Base-by-base conservation (phyloP, 1,140 invertebrate genomes). In the Hyphantria cunea region DNA sequence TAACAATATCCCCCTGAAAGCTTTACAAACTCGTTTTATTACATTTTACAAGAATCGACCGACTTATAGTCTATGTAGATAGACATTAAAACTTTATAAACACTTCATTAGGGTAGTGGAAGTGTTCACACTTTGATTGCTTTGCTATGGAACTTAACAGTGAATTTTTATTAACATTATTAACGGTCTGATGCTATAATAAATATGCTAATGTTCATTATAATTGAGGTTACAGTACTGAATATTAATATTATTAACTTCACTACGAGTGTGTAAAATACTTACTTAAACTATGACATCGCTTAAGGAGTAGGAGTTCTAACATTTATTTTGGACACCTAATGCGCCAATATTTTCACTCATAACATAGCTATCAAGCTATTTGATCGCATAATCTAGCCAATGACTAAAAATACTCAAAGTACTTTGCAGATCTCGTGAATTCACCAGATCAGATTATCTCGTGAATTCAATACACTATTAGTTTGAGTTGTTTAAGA, bases 1-100 rank as follows among this genome's bases (percentile, higher is more conserved):
- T 34, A 48, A 58, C 53, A 56, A 56, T 56, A 45, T 47, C 53
- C 32, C 12, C 11, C 9, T 25, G 25, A 33, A 6, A 56, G 14
- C 44, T 34, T 47, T 25, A n/a, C 32, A 33, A 12, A 32, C 33
- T 32, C 33, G 12, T 56, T 56, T 56, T 5, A 41, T 34, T 11
- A 56, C 45, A 15, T 56, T 47, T 3, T 45, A n/a, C 42, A 56
- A 56, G 25, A 56, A 14, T 13, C 53, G 31, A 25, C 25, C 14
- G 41, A 56, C 34, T 56, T 33, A 56, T 47, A 42, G 53, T 13
- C 34, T 45, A 44, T 12, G 41, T 47, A 45, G 14, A 13, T 42
- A 3, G 1, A 9, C 17, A 41, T 4, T 53, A 25, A 41, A 53
- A 53, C 14, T 5, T 53, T 41, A 53, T 25, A 41, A 6, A 25